Percentiles rank a stretch among this genome's conserved stretches.
Evolutionary conservation across 2,888 invertebrate species (phyloP).

Genomic region (Caenorhabditis drosophilae): DNA sequence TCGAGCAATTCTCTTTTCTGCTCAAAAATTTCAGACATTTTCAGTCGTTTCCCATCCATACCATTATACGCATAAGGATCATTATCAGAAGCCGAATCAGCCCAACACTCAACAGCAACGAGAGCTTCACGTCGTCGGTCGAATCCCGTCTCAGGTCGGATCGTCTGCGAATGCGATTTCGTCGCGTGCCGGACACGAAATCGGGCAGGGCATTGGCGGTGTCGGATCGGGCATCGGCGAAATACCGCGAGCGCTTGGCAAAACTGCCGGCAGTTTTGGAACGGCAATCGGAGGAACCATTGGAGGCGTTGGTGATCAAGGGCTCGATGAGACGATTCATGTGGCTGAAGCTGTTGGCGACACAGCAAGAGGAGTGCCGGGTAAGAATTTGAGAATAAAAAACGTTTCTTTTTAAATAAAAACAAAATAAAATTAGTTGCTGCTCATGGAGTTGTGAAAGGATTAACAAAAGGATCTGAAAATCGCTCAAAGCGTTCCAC

Average conservation of each 20-base stretch:
- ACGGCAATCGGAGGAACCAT: conserved; percentile 17
- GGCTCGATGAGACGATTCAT: conserved; percentile 11
- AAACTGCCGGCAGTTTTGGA: conserved; percentile 20
- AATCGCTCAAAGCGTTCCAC: too few relatives aligned
- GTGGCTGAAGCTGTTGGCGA: conserved; percentile 26
- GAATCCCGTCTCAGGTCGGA: background rate
- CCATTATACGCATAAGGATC: too few relatives aligned
- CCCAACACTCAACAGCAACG: too few relatives aligned
- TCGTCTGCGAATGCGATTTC: background rate
- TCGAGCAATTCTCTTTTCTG: too few relatives aligned
- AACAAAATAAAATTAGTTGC: too few relatives aligned
- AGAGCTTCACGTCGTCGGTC: background rate
- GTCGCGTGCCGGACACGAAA: conserved; percentile 4
- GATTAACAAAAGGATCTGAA: too few relatives aligned
- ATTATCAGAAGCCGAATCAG: too few relatives aligned
- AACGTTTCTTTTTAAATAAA: background rate
- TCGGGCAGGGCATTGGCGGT: conserved; percentile 14
- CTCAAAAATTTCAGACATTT: too few relatives aligned
- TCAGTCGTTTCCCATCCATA: too few relatives aligned
- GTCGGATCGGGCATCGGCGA: conserved; percentile 22
- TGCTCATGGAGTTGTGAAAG: too few relatives aligned
- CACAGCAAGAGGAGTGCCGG: conserved; percentile 5
- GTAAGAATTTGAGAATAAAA: background rate
- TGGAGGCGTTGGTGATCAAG: conserved; percentile 15
- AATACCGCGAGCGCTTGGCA: conserved; percentile 19